Evolutionary conservation across 2,888 invertebrate species (phyloP).

Genomic region (Epiblema foenella): DNA sequence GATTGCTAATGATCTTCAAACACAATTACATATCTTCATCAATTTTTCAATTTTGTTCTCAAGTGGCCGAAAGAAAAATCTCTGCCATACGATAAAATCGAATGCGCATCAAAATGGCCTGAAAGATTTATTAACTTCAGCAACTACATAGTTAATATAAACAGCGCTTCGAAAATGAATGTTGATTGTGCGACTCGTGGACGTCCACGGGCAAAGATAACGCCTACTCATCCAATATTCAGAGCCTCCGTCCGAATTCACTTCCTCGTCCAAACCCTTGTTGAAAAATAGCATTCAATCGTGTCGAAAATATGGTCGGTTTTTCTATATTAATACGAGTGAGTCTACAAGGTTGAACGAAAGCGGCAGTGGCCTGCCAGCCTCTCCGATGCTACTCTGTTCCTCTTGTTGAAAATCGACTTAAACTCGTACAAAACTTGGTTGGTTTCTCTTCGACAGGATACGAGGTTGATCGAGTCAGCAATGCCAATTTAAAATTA

Average conservation of each 20-base stretch:
- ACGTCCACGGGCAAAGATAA: neutral
- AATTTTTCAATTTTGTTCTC: too few species aligned
- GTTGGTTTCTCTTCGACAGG: neutral
- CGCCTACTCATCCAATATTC: slow-evolving; percentile 21
- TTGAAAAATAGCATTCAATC: neutral
- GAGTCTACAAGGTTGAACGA: neutral
- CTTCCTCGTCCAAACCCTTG: neutral
- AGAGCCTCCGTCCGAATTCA: neutral
- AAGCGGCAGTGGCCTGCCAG: neutral
- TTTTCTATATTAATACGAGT: neutral
- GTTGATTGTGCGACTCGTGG: neutral
- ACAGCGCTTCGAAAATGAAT: neutral
- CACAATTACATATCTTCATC: too few species aligned
- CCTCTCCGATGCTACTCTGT: neutral
- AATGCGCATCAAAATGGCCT: neutral
- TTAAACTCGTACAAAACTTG: neutral
- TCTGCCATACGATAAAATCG: neutral
- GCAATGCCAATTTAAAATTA: slow-evolving; percentile 32
- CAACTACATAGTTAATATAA: slow-evolving; percentile 5
- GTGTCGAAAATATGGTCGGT: neutral
- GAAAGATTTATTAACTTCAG: neutral
- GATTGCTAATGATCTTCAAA: too few species aligned
- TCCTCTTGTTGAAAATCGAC: neutral
- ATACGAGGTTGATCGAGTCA: neutral
- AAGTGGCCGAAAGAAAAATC: too few species aligned